These are phyloP conservation scores for Gymnobelideus leadbeateri DNA, from an alignment of 2,113 vertebrate species.

Conservation along the genomic window DNA sequence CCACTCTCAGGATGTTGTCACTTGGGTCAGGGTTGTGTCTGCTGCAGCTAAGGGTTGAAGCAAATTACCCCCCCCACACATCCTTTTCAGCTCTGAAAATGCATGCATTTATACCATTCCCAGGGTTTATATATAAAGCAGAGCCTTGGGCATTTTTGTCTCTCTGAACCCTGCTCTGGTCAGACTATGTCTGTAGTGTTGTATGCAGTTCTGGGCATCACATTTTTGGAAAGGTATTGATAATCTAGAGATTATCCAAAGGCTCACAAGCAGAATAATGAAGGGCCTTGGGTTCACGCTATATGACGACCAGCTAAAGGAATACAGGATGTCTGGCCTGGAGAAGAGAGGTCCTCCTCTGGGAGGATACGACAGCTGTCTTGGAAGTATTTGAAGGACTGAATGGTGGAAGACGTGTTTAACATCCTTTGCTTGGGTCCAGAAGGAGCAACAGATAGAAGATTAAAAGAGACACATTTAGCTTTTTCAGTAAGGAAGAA, in stretches of 20 bases:
- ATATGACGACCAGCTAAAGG: background rate
- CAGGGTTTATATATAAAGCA: background rate
- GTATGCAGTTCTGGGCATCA: background rate
- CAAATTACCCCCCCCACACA: background rate
- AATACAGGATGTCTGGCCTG: background rate
- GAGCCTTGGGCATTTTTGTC: background rate
- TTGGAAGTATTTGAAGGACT: background rate
- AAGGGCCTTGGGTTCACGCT: background rate
- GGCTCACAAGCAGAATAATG: background rate
- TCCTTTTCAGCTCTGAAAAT: background rate
- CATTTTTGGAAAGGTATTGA: background rate
- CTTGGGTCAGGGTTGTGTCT: background rate
- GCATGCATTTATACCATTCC: background rate
- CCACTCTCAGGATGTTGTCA: background rate
- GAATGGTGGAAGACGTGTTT: background rate
- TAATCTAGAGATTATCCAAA: background rate
- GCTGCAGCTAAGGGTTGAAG: background rate
- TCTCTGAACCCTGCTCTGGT: background rate
- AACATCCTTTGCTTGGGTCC: background rate
- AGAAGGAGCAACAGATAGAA: background rate
- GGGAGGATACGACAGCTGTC: background rate
- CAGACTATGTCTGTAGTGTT: background rate
- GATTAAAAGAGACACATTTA: background rate
- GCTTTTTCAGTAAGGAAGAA: background rate
- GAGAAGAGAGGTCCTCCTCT: background rate